These are phyloP conservation scores for Nymphalis c-album DNA, from an alignment of 2,888 invertebrate species.

Conservation along the genomic window DNA sequence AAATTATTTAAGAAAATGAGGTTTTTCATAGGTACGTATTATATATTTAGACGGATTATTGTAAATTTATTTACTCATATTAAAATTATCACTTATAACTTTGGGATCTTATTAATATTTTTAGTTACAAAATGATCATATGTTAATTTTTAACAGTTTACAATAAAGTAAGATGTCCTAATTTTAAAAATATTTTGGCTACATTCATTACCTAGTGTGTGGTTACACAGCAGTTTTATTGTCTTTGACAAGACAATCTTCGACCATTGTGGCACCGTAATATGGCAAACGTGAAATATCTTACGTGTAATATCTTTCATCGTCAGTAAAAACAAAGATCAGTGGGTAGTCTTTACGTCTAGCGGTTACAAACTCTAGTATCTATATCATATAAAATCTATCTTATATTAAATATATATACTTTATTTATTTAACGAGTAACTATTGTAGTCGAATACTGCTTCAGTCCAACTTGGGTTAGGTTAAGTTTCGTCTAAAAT, in stretches of 20 bases:
- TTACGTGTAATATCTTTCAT: background rate
- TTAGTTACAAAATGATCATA: background rate
- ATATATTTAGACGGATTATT: constrained; percentile 21
- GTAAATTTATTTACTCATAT: constrained; percentile 9
- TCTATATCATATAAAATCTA: constrained; percentile 35
- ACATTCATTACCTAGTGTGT: background rate
- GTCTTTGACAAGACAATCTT: constrained; percentile 19
- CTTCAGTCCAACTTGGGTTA: constrained; percentile 28
- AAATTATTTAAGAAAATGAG: constrained; percentile 15
- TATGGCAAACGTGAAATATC: background rate
- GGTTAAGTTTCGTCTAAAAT: constrained; percentile 21
- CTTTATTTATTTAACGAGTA: constrained; percentile 25
- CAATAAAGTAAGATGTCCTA: background rate
- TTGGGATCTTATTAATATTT: constrained; percentile 6
- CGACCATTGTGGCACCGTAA: background rate
- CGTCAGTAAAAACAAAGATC: background rate
- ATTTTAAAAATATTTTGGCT: constrained; percentile 8
- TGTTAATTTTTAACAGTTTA: background rate
- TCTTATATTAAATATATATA: constrained; percentile 22
- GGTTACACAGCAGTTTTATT: constrained; percentile 17
- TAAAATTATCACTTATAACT: constrained; percentile 16
- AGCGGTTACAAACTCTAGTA: constrained; percentile 3
- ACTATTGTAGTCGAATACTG: constrained; percentile 43
- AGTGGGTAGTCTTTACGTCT: background rate
- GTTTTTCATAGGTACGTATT: constrained; percentile 2